These are phyloP conservation scores for Plebejus argus DNA, from an alignment of 2,888 invertebrate species.

Conservation along the genomic window DNA sequence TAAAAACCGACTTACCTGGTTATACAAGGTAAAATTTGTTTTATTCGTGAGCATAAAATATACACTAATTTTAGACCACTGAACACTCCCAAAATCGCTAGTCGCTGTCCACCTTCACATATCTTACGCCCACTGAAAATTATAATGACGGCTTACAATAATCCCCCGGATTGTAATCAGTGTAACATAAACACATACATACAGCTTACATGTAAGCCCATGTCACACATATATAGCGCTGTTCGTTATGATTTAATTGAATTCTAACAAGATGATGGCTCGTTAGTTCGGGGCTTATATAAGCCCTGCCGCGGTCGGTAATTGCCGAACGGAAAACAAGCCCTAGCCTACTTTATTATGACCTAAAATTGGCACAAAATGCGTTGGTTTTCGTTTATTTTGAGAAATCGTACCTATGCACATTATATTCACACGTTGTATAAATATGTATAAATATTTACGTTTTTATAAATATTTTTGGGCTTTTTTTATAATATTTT, in stretches of 20 bases:
- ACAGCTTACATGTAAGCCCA: neutral
- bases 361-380: neutral
- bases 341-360: slow-evolving; percentile 33
- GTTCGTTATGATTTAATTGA: slow-evolving; percentile 46
- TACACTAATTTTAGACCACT: neutral
- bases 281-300: slow-evolving; percentile 44
- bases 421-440: neutral
- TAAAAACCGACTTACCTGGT: neutral
- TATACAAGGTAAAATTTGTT: no score
- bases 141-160: slow-evolving; percentile 17
- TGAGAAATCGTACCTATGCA: neutral
- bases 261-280: slow-evolving; percentile 45
- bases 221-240: slow-evolving; percentile 31
- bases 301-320: slow-evolving; percentile 41
- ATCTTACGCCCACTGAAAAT: neutral
- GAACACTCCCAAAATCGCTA: neutral
- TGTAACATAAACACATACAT: neutral
- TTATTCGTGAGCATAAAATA: neutral
- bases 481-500: neutral
- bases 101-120: neutral
- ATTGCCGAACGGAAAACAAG: slow-evolving; percentile 39
- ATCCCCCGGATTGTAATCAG: slow-evolving; percentile 3
- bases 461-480: neutral
- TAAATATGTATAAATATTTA: neutral
- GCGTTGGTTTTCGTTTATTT: neutral